These are phyloP conservation scores for Eledone cirrhosa DNA, from an alignment of 2,888 invertebrate species.

Conservation along the genomic window DNA sequence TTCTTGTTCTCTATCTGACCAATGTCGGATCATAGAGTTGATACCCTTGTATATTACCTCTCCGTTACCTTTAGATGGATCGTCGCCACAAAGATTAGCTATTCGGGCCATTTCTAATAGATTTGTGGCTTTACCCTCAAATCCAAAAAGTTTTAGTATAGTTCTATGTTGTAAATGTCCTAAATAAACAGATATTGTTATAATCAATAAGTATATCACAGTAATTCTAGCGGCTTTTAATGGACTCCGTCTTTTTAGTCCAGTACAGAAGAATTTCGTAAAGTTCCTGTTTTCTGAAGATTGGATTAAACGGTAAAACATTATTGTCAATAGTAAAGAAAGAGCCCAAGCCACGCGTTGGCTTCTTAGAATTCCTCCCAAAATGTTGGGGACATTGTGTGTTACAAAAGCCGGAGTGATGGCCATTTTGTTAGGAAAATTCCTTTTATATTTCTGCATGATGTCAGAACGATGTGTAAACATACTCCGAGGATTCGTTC, in stretches of 20 bases:
- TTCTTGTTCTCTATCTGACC: constrained; percentile 17
- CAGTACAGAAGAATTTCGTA: neutral
- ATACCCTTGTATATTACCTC: neutral
- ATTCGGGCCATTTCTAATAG: constrained; percentile 20
- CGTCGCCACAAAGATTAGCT: constrained; percentile 14
- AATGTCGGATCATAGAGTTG: constrained; percentile 19
- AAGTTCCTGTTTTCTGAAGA: neutral
- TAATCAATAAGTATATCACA: neutral
- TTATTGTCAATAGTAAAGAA: neutral
- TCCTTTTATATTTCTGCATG: neutral
- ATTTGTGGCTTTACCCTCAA: constrained; percentile 12
- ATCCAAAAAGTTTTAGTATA: constrained; percentile 15
- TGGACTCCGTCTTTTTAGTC: neutral
- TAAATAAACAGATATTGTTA: neutral
- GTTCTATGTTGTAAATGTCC: neutral
- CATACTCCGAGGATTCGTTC: neutral
- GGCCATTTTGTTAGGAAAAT: neutral
- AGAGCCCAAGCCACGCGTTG: neutral
- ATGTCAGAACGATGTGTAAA: neutral
- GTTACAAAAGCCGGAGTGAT: constrained; percentile 26
- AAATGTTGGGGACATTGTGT: neutral
- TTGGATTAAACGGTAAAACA: neutral
- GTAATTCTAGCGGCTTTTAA: neutral
- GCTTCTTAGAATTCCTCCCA: constrained; percentile 8
- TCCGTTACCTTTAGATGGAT: neutral